phyloP scores from a whole-genome alignment of 2,888 invertebrate species.

The Sminthurinus aureus region DNA sequence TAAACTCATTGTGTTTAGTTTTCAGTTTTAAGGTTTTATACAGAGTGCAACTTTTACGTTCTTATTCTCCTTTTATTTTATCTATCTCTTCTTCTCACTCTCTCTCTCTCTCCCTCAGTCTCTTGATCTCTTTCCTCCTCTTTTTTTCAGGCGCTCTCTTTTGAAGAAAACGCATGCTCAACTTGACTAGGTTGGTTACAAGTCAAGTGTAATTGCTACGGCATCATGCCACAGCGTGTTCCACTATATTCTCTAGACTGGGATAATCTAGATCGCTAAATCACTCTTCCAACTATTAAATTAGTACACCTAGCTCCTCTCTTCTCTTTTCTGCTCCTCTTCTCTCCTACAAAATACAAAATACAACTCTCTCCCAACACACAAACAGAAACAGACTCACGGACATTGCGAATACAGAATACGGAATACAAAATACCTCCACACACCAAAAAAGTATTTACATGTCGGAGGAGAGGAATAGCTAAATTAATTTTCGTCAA shows the following conservation, averaged over 20 bases:
- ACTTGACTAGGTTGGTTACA: neutral
- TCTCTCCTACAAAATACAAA: neutral
- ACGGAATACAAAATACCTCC: neutral
- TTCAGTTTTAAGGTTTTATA: neutral
- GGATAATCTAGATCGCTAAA: slow-evolving; percentile 26
- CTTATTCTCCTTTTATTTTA: slow-evolving; percentile 4
- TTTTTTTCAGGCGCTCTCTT: neutral
- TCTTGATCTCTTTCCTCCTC: neutral
- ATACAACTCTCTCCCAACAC: too few species aligned
- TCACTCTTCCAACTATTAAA: slow-evolving; percentile 22
- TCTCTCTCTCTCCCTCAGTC: slow-evolving; percentile 4
- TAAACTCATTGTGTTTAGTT: neutral
- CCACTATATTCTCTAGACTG: slow-evolving; percentile 26
- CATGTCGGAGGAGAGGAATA: neutral
- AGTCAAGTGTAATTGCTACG: slow-evolving; percentile 19
- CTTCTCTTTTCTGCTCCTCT: too few species aligned
- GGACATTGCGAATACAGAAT: too few species aligned
- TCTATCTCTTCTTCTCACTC: slow-evolving; percentile 3
- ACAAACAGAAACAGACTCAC: too few species aligned
- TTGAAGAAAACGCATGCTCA: neutral
- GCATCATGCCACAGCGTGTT: slow-evolving; percentile 20
- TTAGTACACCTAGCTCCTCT: neutral
- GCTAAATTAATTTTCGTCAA: neutral
- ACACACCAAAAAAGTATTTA: neutral
- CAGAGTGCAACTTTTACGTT: neutral